Evolutionary conservation across 2,888 invertebrate species (phyloP), one percentile per base, ranked within the genome.

Genomic region (Pantelozetes paolii): DNA sequence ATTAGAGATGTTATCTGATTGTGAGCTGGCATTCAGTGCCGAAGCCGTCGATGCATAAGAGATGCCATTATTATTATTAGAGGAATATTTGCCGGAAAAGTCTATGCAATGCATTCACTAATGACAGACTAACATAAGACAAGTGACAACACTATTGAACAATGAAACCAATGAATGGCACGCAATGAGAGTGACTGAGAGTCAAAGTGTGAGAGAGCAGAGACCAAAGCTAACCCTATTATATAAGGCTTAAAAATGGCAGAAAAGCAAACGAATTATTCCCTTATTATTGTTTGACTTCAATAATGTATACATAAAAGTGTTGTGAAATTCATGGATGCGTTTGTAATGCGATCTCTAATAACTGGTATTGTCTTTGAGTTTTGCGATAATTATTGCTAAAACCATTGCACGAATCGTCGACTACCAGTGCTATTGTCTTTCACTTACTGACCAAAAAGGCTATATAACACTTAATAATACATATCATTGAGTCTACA

Each of bases 141-240:
- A 67, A 67, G 67, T 67, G 67, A 67, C 67, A 67, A 67, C 67
- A 67, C 36, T 40, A 67, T 11, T 42, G 42, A 67, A 67, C 67
- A 67, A 67, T 67, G 42, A 40, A 42, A 40, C 67, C 67, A 42
- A 67, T 67, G 23, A 42, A 40, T 42, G 32, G 67, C 67, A 67
- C 67, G 67, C 67, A 67, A 67, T 67, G 54, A 54, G 54, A 50
- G 6, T 36, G 36, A 36, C 36, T 8, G 36, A 36, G 36, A 36
- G 36, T 9, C 11, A 45, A 15, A 45, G 45, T 2, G 45, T 13
- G 45, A 45, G 45, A 45, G 20, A 54, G 23, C n/a, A 54, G 54
- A 54, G 54, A 45, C 23, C 54, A 54, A 26, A 54, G 26, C 54
- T 54, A 54, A 62, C 62, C 62, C 62, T 62, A 62, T 62, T 62